Evolutionary conservation across 2,797 vertebrate genomes (phyloP).

Genomic region (Enoplosus armatus): DNA sequence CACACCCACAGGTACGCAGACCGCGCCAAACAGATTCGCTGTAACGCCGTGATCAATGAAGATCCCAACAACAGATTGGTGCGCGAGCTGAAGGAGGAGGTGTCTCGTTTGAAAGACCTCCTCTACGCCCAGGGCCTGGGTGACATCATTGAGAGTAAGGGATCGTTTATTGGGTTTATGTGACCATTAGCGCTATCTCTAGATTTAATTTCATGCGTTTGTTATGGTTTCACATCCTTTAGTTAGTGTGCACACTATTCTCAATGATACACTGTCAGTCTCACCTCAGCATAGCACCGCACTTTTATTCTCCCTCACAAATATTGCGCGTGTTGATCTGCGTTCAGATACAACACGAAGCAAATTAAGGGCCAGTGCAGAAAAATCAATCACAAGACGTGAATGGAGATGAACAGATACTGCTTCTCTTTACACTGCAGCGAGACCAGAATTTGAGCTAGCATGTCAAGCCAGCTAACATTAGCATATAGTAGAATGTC

Average conservation of each 20-base stretch:
- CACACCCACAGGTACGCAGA: slow-evolving; percentile 89
- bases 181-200: slow-evolving; percentile 3
- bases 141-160: slow-evolving; percentile 98
- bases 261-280: not conserved
- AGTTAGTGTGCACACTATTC: slow-evolving; percentile 3
- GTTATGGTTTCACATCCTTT: slow-evolving; percentile 1
- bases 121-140: slow-evolving; percentile 95
- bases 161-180: slow-evolving; percentile 20
- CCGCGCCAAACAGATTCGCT: slow-evolving; percentile 93
- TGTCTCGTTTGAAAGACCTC: slow-evolving; percentile 94
- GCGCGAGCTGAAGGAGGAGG: slow-evolving; percentile 97
- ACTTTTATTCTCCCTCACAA: slow-evolving; percentile 9
- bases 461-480: not conserved
- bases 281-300: slow-evolving; percentile 12
- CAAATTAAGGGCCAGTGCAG: slow-evolving; percentile 13
- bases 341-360: slow-evolving; percentile 7
- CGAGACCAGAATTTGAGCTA: not conserved
- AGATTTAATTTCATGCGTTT: not conserved
- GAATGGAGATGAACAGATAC: slow-evolving; percentile 13
- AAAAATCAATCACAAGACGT: slow-evolving; percentile 27
- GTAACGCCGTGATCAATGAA: slow-evolving; percentile 96
- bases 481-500: not conserved
- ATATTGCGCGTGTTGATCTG: slow-evolving; percentile 13
- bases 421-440: not conserved
- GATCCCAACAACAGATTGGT: slow-evolving; percentile 97